These are phyloP conservation scores for Hydractinia symbiolongicarpus DNA, from an alignment of 30 jellyfish, hydroid and myxozoan genomes.

Conservation along the genomic window DNA sequence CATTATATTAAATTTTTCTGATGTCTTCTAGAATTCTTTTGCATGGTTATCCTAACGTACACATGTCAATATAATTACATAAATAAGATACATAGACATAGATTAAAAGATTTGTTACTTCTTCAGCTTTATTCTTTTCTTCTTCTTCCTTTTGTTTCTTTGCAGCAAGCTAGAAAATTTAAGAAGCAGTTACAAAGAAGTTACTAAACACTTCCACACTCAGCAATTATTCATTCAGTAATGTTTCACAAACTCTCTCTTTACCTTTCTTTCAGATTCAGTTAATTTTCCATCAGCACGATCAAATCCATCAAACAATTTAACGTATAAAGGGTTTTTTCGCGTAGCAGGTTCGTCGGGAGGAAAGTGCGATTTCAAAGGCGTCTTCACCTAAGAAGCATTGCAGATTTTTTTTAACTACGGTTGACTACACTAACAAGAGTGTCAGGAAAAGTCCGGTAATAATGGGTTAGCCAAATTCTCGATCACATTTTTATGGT, in stretches of 20 bases:
- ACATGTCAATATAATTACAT: too few relatives aligned
- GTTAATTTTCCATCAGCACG: constrained; percentile 79
- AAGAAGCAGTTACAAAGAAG: background rate
- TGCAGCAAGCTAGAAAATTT: constrained; percentile 31
- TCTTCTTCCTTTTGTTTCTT: constrained; percentile 51
- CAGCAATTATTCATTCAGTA: too few relatives aligned
- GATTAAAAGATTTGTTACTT: constrained; percentile 17
- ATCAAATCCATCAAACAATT: constrained; percentile 79
- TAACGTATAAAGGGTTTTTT: constrained; percentile 63
- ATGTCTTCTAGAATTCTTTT: too few relatives aligned
- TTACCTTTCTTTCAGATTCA: constrained; percentile 42
- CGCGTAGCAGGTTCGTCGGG: constrained; percentile 78
- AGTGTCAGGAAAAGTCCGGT: background rate
- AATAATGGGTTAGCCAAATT: too few relatives aligned
- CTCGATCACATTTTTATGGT: too few relatives aligned
- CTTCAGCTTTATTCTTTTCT: constrained; percentile 43
- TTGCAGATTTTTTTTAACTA: background rate
- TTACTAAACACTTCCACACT: too few relatives aligned
- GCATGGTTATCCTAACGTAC: too few relatives aligned
- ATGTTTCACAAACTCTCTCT: too few relatives aligned
- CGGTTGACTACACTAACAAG: background rate
- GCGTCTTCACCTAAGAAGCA: constrained; percentile 37
- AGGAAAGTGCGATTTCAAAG: constrained; percentile 56
- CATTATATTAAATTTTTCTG: too few relatives aligned
- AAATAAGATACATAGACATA: too few relatives aligned